Percentiles rank a stretch among this genome's conserved stretches.
These are phyloP conservation scores for Dynastes maya DNA, from an alignment of 2,888 invertebrate species.

Conservation along the genomic window DNA sequence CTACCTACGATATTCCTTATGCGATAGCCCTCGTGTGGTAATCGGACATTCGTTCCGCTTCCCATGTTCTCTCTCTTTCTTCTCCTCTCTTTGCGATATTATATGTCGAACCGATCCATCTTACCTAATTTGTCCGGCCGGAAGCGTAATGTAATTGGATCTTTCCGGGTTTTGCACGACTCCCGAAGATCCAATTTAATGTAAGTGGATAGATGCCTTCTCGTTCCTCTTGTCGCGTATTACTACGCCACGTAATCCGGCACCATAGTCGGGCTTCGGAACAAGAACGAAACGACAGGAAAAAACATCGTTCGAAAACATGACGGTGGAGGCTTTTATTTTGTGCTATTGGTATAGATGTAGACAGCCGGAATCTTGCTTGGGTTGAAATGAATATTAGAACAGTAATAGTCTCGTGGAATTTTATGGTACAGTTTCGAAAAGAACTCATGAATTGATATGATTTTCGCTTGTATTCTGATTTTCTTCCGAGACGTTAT, in stretches of 20 bases:
- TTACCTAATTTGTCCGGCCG: constrained; percentile 60
- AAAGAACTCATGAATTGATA: too few species aligned
- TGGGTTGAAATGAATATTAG: too few species aligned
- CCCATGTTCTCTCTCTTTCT: constrained; percentile 10
- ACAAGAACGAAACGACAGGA: not conserved
- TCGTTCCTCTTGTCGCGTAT: constrained; percentile 32
- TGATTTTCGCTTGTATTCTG: too few species aligned
- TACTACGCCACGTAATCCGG: constrained; percentile 19
- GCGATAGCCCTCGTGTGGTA: not conserved
- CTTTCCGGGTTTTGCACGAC: constrained; percentile 53
- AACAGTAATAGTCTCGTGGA: too few species aligned
- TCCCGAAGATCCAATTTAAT: constrained; percentile 52
- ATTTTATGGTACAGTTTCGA: too few species aligned
- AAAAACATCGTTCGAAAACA: constrained; percentile 10
- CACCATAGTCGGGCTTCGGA: not conserved
- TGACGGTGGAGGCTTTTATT: not conserved
- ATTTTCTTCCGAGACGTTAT: too few species aligned
- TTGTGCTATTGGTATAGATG: too few species aligned
- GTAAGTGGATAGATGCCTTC: constrained; percentile 49
- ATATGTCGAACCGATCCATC: constrained; percentile 57
- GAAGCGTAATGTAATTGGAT: constrained; percentile 61
- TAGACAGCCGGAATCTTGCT: too few species aligned
- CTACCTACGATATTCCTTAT: not conserved
- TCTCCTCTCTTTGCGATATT: constrained; percentile 38
- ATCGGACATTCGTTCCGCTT: constrained; percentile 12